phyloP scores from a whole-genome alignment of 2,797 vertebrate genomes.

The Sebastes paucispinis region DNA sequence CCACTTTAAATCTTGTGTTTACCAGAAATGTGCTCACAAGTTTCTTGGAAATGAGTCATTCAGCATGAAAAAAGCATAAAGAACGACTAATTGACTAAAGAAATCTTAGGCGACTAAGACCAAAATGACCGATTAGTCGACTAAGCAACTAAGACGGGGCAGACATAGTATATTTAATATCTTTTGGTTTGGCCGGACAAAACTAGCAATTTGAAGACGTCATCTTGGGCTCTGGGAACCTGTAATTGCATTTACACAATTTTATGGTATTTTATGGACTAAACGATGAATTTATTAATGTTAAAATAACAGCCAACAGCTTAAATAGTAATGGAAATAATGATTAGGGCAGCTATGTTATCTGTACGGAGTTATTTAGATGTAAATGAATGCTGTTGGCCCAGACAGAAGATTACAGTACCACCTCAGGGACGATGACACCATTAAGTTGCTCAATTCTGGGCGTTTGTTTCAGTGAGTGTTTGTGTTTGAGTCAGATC shows the following conservation, averaged over 20 bases:
- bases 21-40: too few relatives aligned
- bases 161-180: not conserved
- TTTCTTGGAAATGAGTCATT: too few relatives aligned
- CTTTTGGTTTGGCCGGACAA: not conserved
- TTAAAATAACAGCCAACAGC: not conserved
- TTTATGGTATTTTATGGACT: not conserved
- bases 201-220: not conserved
- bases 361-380: not conserved
- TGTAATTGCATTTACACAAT: not conserved
- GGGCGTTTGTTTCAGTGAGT: conserved; percentile 8
- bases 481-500: conserved; percentile 13
- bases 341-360: too few relatives aligned
- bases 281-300: not conserved
- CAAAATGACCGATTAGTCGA: too few relatives aligned
- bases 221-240: not conserved
- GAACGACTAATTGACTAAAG: too few relatives aligned
- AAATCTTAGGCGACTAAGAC: too few relatives aligned
- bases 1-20: too few relatives aligned
- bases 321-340: not conserved
- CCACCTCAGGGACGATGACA: not conserved
- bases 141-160: too few relatives aligned
- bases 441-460: conserved; percentile 19
- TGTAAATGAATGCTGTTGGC: not conserved
- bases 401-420: conserved; percentile 11
- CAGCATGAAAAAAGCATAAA: too few relatives aligned